Percentiles rank a stretch among this genome's conserved stretches.
Evolutionary conservation across 2,113 vertebrate genomes (phyloP).

Genomic region (Mungos mungo): DNA sequence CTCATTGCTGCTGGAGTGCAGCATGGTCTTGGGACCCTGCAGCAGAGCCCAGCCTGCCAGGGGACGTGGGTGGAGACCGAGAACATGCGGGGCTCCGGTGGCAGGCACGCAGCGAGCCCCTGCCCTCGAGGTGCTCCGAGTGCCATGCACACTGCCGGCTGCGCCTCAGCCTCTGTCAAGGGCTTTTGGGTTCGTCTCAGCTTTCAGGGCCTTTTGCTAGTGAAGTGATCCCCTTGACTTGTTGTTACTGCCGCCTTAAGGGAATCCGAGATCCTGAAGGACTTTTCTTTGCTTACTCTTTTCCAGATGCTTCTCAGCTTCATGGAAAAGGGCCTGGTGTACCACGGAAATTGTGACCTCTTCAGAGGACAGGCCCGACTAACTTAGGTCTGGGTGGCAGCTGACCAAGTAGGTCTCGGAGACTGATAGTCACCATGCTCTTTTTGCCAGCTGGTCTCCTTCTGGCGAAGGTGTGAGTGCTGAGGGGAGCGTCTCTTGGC

Average conservation of each 20-base stretch:
- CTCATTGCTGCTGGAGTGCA: not conserved
- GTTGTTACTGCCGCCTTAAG: not conserved
- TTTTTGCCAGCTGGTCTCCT: conserved; percentile 41
- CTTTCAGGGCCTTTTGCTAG: not conserved
- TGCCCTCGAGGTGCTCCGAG: not conserved
- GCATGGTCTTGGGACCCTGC: not conserved
- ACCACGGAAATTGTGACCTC: conserved; percentile 87
- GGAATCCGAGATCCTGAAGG: not conserved
- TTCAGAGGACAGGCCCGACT: conserved; percentile 62
- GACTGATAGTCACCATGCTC: conserved; percentile 1
- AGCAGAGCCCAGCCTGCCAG: not conserved
- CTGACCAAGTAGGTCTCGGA: conserved; percentile 44
- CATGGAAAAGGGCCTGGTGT: conserved; percentile 86
- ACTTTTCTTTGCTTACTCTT: conserved; percentile 62
- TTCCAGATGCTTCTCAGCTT: conserved; percentile 88
- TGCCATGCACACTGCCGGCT: not conserved
- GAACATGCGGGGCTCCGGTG: no score
- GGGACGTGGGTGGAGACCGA: not conserved
- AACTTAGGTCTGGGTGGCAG: conserved; percentile 52
- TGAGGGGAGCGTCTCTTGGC: conserved; percentile 38
- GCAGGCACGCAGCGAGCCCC: not conserved
- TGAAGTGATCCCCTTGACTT: not conserved
- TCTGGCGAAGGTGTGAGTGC: conserved; percentile 72
- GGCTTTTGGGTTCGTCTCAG: not conserved
- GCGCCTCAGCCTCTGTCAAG: not conserved